These are phyloP conservation scores for Apostichopus californicus DNA, from an alignment of 35 echinoderm and acorn worm genomes.

Conservation along the genomic window DNA sequence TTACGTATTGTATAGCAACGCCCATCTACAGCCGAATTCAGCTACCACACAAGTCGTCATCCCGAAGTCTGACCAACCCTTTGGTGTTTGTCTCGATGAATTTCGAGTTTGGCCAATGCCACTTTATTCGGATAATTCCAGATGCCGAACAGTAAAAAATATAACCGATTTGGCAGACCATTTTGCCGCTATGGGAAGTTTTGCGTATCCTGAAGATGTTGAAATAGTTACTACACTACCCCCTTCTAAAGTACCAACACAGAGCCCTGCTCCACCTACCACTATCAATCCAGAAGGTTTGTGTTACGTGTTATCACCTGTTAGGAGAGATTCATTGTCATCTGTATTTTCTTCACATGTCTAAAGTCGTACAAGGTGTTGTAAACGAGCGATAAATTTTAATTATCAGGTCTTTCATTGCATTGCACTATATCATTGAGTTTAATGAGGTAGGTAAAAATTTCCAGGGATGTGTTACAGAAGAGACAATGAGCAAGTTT, in stretches of 20 bases:
- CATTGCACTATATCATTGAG: no score
- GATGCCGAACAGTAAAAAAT: conserved; percentile 55
- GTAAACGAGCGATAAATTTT: no score
- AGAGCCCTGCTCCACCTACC: neutral
- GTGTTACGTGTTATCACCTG: neutral
- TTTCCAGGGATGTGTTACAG: no score
- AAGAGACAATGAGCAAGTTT: no score
- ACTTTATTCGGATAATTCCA: conserved; percentile 41
- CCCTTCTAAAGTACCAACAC: neutral
- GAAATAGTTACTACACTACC: neutral
- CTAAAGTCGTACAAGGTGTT: no score
- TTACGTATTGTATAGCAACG: conserved; percentile 60
- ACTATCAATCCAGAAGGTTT: conserved; percentile 12
- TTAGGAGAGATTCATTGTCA: no score
- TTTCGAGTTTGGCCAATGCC: conserved; percentile 49
- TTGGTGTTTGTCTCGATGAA: conserved; percentile 65
- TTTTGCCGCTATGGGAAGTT: conserved; percentile 68
- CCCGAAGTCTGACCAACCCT: conserved; percentile 24
- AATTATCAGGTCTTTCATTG: no score
- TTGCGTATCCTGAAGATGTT: conserved; percentile 31
- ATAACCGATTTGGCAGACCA: conserved; percentile 77
- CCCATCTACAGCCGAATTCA: conserved; percentile 54
- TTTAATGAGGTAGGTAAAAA: no score
- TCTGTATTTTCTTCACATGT: no score
- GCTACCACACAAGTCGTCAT: conserved; percentile 54